Evolutionary conservation across 2,797 vertebrate genomes (phyloP).

Genomic region (Crocidura indochinensis): DNA sequence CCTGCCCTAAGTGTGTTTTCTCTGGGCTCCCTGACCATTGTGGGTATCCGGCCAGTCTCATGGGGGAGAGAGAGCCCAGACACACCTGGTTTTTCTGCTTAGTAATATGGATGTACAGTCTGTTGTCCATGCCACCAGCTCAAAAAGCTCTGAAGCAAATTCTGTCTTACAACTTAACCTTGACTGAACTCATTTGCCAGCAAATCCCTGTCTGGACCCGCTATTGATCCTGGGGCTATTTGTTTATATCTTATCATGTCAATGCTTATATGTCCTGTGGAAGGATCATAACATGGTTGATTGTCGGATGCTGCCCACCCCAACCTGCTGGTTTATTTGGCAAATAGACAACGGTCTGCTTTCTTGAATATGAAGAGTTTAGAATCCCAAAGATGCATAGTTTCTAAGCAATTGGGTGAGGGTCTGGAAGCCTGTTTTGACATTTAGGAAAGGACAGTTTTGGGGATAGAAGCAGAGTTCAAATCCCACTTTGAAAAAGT

Average conservation of each 20-base stretch:
- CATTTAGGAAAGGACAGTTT: constrained; percentile 2
- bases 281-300: constrained; percentile 13
- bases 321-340: background rate
- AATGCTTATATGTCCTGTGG: background rate
- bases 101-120: background rate
- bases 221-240: background rate
- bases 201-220: too few relatives aligned
- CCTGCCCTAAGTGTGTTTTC: too few relatives aligned
- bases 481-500: constrained; percentile 45
- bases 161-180: background rate
- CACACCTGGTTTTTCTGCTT: background rate
- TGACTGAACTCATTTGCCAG: constrained; percentile 2
- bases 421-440: background rate
- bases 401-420: constrained; percentile 40
- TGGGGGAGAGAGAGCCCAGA: background rate
- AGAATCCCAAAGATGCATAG: constrained; percentile 5
- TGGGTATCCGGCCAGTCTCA: background rate
- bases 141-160: background rate
- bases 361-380: constrained; percentile 49
- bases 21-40: fast-evolving
- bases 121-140: background rate
- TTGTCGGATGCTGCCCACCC: background rate
- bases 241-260: constrained; percentile 38
- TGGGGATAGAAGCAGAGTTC: background rate
- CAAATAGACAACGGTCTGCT: background rate